phyloP scores from a whole-genome alignment of 2,797 vertebrate species.

The Chelmon rostratus region DNA sequence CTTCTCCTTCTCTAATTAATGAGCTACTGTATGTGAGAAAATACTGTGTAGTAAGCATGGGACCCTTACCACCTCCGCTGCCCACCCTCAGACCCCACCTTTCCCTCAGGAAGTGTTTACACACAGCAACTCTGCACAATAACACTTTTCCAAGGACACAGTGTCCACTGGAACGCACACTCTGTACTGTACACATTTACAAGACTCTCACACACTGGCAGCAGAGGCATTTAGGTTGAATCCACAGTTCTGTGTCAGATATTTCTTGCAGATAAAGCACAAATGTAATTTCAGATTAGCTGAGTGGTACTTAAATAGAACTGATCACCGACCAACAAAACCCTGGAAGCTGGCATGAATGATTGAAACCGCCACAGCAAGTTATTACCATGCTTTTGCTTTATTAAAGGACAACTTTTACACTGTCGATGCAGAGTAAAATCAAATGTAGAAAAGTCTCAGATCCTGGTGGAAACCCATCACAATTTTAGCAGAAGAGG shows the following conservation, averaged over 20 bases:
- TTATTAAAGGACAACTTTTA: not conserved
- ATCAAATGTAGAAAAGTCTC: not conserved
- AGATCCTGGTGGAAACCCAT: not conserved
- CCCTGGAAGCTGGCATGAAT: not conserved
- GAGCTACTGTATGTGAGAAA: constrained; percentile 31
- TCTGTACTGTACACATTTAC: constrained; percentile 58
- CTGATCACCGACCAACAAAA: not conserved
- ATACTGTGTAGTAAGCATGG: constrained; percentile 42
- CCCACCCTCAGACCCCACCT: constrained; percentile 50
- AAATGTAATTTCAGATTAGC: not conserved
- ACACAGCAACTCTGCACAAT: constrained; percentile 69
- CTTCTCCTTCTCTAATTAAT: constrained; percentile 44
- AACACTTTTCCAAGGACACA: constrained; percentile 81
- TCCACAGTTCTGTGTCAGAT: constrained; percentile 4
- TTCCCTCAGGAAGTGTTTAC: constrained; percentile 80
- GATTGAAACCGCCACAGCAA: not conserved
- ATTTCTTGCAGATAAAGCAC: constrained; percentile 5
- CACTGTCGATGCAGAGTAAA: not conserved
- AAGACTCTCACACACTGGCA: constrained; percentile 28
- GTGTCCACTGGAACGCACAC: constrained; percentile 70
- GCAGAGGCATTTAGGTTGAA: constrained; percentile 19
- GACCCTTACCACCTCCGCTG: constrained; percentile 29
- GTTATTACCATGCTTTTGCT: not conserved
- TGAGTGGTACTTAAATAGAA: not conserved
- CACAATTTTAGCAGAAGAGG: not conserved